Evolutionary conservation across 2,888 invertebrate species (phyloP), one percentile per base, ranked within the genome.

Genomic region (Cacoxenus indagator): DNA sequence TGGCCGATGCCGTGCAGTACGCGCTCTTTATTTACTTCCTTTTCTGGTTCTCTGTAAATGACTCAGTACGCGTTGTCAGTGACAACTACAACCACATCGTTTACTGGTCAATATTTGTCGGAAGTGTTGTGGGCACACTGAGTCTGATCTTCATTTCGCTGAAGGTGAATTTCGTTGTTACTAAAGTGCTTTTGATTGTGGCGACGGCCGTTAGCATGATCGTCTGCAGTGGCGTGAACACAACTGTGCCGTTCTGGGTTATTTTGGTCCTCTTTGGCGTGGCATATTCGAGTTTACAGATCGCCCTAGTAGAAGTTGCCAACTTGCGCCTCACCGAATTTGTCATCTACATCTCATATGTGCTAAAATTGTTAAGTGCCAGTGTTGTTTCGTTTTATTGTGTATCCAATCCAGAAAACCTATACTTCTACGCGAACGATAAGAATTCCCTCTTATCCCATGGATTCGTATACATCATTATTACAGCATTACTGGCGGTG

Each of bases 41-140:
- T 27, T 86, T 83, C 64, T 87, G 87, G 87, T 86, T 87, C 64
- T 75, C 84, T 0, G 66, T 87, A 14, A 87, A 87, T 70, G 71
- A 75, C 5, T 81, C 82, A 0, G 72, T 86, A n/a, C 75, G 82
- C 2, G 57, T 87, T 4, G 78, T 81, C 1, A 72, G 75, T 2
- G 68, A 80, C 19, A 69, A 71, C 1, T 70, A 76, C n/a, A 78
- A 85, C 3, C 80, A 83, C 29, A 69, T 76, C 65, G 84, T 87
- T 76, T 76, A 85, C 55, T 87, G 87, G 87, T 75, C 81, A 0
- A 77, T 87, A 3, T 83, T 83, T n/a, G 75, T 73, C 0, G 87
- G 87, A 67, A 76, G 80, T 24, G 54, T 79, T 0, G 0, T 81
- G 45, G 73, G 77, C 24, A 74, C 77, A 1, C 9, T 80, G 1